Base-by-base conservation (phyloP, 2,113 vertebrate species). In the Dromiciops gliroides region DNA sequence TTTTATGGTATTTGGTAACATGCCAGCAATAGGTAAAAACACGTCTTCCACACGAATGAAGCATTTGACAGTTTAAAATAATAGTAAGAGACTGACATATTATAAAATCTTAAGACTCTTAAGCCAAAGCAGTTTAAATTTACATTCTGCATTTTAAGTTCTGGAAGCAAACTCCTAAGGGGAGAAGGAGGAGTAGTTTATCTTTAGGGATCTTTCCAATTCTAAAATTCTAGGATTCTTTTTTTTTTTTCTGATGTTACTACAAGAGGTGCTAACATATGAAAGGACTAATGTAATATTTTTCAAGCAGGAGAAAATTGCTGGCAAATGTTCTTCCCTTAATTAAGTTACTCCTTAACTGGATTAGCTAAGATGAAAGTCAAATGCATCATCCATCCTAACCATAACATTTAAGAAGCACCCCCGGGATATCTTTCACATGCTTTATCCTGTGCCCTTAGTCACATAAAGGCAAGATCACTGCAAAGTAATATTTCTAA, bases 321-420 rank as follows among this genome's bases (percentile, higher is more conserved):
- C 49, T 91, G 89, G 95, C 89, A 95, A 93, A 91, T 90, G 95
- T 50, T 93, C 93, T 95, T 93, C 60, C 92, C 91, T 96, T 97
- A 96, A 97, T 96, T 95, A 96, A 95, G 60, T 97, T 95, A 96
- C 22, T 83, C 50, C 26, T 94, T 96, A 96, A 95, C 56, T 89
- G 25, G 93, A 94, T 97, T 96, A 93, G 52, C 56, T 94, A 92
- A 75, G 23, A 96, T 93, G 91, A 95, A 83, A 83, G 67, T 44
- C 19, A 83, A 83, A 96, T 90, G 31, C 50, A 93, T 92, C 67
- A 92, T 14, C 51, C 56, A 51, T 28, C 91, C 50, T 89, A 93
- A 97, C 94, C 89, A 96, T 90, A 56, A 25, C 37, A 89, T 89
- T 93, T 91, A 92, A 95, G n/a, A 94, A n/a, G 94, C 37, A 88